Evolutionary conservation across 2,888 invertebrate species (phyloP).

Genomic region (Electrophaes corylata): DNA sequence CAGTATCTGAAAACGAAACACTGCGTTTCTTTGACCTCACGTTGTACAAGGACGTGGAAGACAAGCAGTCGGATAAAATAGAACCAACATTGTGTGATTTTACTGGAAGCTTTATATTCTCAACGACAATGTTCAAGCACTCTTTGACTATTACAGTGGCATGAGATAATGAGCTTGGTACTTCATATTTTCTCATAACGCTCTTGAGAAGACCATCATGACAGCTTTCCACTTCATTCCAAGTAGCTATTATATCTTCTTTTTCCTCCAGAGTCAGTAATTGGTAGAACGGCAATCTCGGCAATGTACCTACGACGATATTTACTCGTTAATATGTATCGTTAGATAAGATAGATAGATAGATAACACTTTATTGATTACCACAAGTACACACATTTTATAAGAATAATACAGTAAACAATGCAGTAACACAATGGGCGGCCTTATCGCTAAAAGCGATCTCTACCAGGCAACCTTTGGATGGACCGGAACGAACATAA

Average conservation of each 20-base stretch:
- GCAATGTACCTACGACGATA: slow-evolving; percentile 68
- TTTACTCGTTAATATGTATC: slow-evolving; percentile 45
- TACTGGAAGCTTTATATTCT: slow-evolving; percentile 33
- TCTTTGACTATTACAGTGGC: slow-evolving; percentile 37
- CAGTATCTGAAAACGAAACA: slow-evolving; percentile 48
- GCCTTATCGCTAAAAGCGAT: too few species aligned
- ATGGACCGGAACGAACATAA: too few species aligned
- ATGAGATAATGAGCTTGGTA: slow-evolving; percentile 12
- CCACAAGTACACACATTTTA: too few species aligned
- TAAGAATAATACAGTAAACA: too few species aligned
- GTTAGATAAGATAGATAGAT: background rate
- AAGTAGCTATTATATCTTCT: slow-evolving; percentile 40
- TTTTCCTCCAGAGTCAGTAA: slow-evolving; percentile 58
- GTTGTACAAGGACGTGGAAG: slow-evolving; percentile 41
- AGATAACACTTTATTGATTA: background rate
- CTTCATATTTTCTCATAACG: background rate
- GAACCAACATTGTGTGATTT: slow-evolving; percentile 26
- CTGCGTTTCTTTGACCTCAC: slow-evolving; percentile 46
- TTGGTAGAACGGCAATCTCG: slow-evolving; percentile 60
- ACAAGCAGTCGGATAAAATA: slow-evolving; percentile 29
- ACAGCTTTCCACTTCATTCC: slow-evolving; percentile 34
- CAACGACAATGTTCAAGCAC: slow-evolving; percentile 35
- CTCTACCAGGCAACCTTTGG: too few species aligned
- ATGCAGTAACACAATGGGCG: too few species aligned
- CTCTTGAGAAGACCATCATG: slow-evolving; percentile 14